Evolutionary conservation across 2,797 vertebrate species (phyloP).

Genomic region (Intellagama lesueurii): DNA sequence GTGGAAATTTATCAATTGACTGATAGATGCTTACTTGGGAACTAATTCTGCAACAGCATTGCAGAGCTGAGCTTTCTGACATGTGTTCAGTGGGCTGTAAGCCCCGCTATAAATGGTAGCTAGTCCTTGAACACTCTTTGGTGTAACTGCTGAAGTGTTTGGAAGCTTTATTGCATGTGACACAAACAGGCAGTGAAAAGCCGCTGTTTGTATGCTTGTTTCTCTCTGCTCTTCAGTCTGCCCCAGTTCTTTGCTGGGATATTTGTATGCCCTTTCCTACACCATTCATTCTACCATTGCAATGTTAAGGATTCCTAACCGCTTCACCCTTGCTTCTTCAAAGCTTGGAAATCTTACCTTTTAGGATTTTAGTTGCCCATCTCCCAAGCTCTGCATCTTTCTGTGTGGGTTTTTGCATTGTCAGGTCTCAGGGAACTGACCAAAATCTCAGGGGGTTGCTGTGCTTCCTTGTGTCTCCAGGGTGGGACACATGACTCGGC

Average conservation of each 20-base stretch:
- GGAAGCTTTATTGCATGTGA: not conserved
- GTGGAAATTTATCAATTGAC: conserved; percentile 14
- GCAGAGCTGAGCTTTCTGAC: not conserved
- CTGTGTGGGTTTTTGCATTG: too few species aligned
- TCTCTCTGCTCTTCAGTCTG: not conserved
- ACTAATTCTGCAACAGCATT: not conserved
- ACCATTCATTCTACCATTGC: not conserved
- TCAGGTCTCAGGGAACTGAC: too few species aligned
- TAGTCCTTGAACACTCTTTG: not conserved
- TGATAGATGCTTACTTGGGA: conserved; percentile 16
- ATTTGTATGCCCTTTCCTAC: not conserved
- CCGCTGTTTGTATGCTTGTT: not conserved
- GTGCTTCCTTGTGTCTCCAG: too few species aligned
- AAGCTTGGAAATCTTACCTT: too few species aligned
- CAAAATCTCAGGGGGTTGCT: too few species aligned
- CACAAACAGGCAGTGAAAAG: not conserved
- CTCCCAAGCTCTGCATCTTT: too few species aligned
- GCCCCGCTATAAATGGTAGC: not conserved
- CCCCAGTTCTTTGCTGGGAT: not conserved
- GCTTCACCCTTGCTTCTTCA: not conserved
- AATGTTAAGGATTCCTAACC: not conserved
- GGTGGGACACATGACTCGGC: too few species aligned
- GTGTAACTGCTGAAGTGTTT: not conserved
- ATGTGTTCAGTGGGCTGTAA: conserved; percentile 11
- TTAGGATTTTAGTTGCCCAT: too few species aligned